phyloP scores from a whole-genome alignment of 2,888 invertebrate genomes.

The Chrysolina oricalcia region DNA sequence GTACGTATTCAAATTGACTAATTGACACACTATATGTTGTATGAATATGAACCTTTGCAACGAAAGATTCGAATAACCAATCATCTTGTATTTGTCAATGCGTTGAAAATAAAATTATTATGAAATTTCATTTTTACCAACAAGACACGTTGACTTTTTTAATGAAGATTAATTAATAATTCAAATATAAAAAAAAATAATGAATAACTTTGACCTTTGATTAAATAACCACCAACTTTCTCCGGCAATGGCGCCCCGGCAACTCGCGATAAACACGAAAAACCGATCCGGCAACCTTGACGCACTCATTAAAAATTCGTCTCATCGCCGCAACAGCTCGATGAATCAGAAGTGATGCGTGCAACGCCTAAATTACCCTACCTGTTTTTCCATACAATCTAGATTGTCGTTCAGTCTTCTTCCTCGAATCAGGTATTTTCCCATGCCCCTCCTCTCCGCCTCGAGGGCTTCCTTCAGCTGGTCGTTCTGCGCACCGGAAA shows the following conservation, averaged over 20 bases:
- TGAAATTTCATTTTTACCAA: too few relatives aligned
- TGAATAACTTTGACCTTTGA: neutral
- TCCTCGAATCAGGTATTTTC: conserved; percentile 67
- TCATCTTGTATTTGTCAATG: too few relatives aligned
- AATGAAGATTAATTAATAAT: too few relatives aligned
- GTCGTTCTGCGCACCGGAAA: conserved; percentile 71
- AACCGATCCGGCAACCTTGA: conserved; percentile 28
- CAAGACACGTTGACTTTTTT: too few relatives aligned
- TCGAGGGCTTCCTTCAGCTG: conserved; percentile 75
- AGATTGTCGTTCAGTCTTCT: conserved; percentile 47
- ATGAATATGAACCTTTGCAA: too few relatives aligned
- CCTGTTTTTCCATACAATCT: conserved; percentile 58
- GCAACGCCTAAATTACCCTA: conserved; percentile 45
- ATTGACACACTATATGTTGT: too few relatives aligned
- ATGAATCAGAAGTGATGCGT: conserved; percentile 27
- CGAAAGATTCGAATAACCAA: too few relatives aligned
- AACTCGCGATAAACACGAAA: neutral
- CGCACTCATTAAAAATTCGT: conserved; percentile 30
- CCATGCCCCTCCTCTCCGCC: conserved; percentile 73
- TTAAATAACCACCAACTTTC: neutral
- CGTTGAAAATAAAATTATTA: too few relatives aligned
- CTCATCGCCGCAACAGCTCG: conserved; percentile 25
- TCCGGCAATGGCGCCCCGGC: neutral
- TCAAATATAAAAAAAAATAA: too few relatives aligned
- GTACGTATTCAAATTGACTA: too few relatives aligned